These are phyloP conservation scores for Panulirus ornatus DNA, from an alignment of 1,140 invertebrate species.

Conservation along the genomic window DNA sequence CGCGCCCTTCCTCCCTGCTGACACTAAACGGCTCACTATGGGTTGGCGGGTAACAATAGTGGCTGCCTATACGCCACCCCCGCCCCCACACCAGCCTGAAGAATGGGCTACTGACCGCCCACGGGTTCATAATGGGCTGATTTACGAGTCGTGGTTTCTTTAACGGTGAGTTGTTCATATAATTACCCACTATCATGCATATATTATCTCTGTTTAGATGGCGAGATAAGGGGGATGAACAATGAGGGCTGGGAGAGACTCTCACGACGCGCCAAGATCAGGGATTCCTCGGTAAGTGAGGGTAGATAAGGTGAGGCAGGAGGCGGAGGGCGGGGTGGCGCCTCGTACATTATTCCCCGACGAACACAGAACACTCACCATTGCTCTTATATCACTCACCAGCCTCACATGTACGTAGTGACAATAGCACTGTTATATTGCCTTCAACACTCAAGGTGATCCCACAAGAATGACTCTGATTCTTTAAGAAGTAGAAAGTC, in stretches of 20 bases:
- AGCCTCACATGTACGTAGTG: no score
- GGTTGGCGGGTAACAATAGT: background rate
- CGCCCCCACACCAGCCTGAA: constrained; percentile 19
- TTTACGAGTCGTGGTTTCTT: background rate
- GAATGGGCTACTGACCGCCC: constrained; percentile 17
- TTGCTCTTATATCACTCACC: no score
- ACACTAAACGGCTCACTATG: background rate
- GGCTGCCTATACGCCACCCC: constrained; percentile 23
- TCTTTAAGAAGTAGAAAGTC: no score
- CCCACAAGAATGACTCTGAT: no score
- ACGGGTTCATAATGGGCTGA: background rate
- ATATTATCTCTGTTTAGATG: constrained; percentile 21
- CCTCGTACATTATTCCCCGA: no score
- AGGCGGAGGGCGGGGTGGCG: no score
- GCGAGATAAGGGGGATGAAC: background rate
- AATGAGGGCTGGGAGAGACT: background rate
- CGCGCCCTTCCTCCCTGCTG: background rate
- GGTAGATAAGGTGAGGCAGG: no score
- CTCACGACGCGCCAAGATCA: background rate
- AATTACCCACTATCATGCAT: constrained; percentile 8
- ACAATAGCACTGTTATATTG: no score
- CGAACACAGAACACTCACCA: no score
- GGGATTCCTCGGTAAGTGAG: no score
- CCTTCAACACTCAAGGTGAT: no score
- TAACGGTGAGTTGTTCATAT: background rate